Base-by-base conservation (phyloP, 2,888 invertebrate species). In the Baronia brevicornis region DNA sequence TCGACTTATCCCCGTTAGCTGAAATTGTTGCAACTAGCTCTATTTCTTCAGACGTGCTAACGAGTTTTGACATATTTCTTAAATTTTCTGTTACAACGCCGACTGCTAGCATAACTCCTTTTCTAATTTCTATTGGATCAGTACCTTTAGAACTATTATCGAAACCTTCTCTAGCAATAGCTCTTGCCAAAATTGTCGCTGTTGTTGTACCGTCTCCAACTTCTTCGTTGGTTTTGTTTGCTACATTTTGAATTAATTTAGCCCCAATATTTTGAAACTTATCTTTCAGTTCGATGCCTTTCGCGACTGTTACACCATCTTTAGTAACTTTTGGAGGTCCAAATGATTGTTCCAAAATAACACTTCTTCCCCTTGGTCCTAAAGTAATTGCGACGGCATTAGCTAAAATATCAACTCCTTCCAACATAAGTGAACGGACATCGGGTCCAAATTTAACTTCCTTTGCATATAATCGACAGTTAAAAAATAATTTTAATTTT, bases 241-340 rank as follows among this genome's bases (percentile, higher is more conserved):
- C 99, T 30, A 99, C 98, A 82, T 99, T 97, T 82, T 98, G 98
- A 2, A 99, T 98, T 26, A 99, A 84, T 65, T 93, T 96, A 5
- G 98, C 98, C 33, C 98, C 99, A 67, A 99, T 93, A 66, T 99
- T 99, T 84, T 98, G 97, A 79, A 96, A 98, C 80, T 96, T 98
- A 74, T 98, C 97, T 77, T 95, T 95, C 15, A 99, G 85, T 68
- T 98, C 98, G 48, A 99, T 92, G 19, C 95, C 93, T 84, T 98
- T 99, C 8, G 99, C 99, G 5, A 99, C 99, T 0, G 98, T 99
- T 0, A 99, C 98, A 41, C 99, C 99, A 73, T 99, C 99, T 84
- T 99, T 99, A n/a, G 99, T 99, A 57, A 99, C 99, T 86, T 99
- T 99, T 4, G 99, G 99, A 34, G 96, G 94, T 6, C 98, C 98